Evolutionary conservation across 2,797 vertebrate genomes (phyloP).

Genomic region (Coccyzus lansbergi): DNA sequence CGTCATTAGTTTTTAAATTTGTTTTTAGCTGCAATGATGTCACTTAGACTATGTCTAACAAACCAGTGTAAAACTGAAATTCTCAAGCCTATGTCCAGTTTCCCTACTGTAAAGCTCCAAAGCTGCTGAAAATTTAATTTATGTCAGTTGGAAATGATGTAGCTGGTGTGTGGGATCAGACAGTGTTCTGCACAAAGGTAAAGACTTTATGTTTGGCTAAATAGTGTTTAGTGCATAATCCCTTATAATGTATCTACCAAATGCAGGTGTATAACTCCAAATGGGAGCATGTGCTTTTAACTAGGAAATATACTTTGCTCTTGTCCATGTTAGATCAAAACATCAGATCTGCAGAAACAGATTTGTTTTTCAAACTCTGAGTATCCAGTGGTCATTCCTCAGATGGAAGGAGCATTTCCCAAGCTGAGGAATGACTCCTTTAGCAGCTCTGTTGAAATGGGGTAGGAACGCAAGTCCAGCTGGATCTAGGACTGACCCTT

Average conservation of each 20-base stretch:
- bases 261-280: not conserved
- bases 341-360: not conserved
- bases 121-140: not conserved
- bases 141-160: not conserved
- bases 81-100: not conserved
- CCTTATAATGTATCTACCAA: not conserved
- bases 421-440: not conserved
- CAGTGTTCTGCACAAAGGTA: not conserved
- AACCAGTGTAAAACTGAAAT: not conserved
- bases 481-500: conserved; percentile 4
- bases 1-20: not conserved
- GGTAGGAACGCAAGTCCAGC: not conserved
- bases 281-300: not conserved
- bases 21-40: not conserved
- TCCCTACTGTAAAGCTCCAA: not conserved
- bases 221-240: not conserved
- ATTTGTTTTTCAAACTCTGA: not conserved
- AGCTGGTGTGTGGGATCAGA: not conserved
- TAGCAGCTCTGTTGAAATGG: not conserved
- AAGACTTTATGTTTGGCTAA: not conserved
- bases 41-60: not conserved
- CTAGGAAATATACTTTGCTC: not conserved
- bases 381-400: not conserved
- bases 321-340: not conserved
- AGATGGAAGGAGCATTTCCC: conserved; percentile 37